A percentile compares a stretch with the other conserved stretches of the same genome.
Conservation (phyloP, 2,113 vertebrate species). For the Tretioscincus oriximinensis region DNA sequence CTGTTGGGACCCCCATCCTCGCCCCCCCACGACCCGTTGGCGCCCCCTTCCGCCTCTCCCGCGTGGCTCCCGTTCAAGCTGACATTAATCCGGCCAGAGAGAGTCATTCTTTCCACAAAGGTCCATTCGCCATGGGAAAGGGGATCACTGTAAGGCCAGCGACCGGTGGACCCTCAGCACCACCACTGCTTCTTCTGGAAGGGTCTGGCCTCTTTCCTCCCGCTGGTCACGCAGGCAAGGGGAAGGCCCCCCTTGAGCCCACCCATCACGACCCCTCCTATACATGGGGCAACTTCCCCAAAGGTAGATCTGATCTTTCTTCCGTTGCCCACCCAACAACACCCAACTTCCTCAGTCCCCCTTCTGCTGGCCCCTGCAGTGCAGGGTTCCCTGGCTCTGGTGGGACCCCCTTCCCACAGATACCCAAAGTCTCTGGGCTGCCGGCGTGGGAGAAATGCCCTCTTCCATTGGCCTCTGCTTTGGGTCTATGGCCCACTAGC, state of each 20-base stretch:
- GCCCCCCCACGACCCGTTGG: constrained; percentile 66
- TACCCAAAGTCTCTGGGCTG: not conserved
- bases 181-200: not conserved
- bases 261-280: not conserved
- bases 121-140: constrained; percentile 68
- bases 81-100: constrained; percentile 80
- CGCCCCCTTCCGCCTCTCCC: constrained; percentile 49
- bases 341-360: not conserved
- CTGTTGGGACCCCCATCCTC: constrained; percentile 56
- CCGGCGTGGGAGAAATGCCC: no score
- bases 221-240: no score
- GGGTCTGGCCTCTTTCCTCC: no score
- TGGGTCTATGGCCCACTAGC: not conserved
- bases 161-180: constrained; percentile 31
- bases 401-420: not conserved
- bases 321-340: not conserved
- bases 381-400: no score
- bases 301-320: not conserved
- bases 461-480: no score
- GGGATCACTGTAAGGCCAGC: constrained; percentile 27
- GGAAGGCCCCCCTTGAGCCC: not conserved
- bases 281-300: not conserved
- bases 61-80: constrained; percentile 80
- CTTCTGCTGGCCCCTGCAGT: no score
- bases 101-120: constrained; percentile 81